These are phyloP conservation scores for Philypnodon macrostomus DNA, from an alignment of 2,797 vertebrate species.

Conservation along the genomic window DNA sequence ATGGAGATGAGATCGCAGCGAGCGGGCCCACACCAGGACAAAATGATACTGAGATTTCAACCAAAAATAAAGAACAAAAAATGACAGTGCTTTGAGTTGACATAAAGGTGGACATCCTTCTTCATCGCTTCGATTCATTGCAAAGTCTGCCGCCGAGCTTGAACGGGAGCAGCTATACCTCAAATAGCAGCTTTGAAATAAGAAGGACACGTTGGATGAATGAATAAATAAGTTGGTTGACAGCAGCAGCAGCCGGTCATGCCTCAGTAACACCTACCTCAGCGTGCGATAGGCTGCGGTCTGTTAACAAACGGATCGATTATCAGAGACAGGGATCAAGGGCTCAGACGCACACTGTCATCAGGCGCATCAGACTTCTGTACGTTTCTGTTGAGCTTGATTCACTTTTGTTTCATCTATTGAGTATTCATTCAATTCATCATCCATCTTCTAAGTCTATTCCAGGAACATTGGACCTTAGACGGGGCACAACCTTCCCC, in stretches of 20 bases:
- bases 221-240: slow-evolving; percentile 41
- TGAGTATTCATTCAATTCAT: too few species aligned
- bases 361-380: slow-evolving; percentile 27
- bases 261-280: slow-evolving; percentile 47
- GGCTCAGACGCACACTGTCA: slow-evolving; percentile 45
- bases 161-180: background rate
- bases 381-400: slow-evolving; percentile 7
- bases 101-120: slow-evolving; percentile 9
- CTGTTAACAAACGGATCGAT: slow-evolving; percentile 62
- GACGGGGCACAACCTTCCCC: too few species aligned
- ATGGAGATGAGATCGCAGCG: slow-evolving; percentile 59
- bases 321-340: slow-evolving; percentile 58
- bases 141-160: slow-evolving; percentile 1
- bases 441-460: too few species aligned
- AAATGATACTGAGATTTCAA: slow-evolving; percentile 34
- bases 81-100: slow-evolving; percentile 19
- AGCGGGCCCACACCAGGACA: slow-evolving; percentile 26
- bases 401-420: too few species aligned
- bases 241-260: slow-evolving; percentile 38
- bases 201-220: slow-evolving; percentile 15
- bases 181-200: slow-evolving; percentile 1
- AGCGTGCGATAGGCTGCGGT: slow-evolving; percentile 48
- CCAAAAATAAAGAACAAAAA: slow-evolving; percentile 22
- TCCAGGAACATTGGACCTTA: too few species aligned
- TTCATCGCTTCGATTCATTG: slow-evolving; percentile 1